Percentiles rank a stretch among this genome's conserved stretches.
Conservation (phyloP, 2,113 vertebrate species). For the Lepidothrix coronata region DNA sequence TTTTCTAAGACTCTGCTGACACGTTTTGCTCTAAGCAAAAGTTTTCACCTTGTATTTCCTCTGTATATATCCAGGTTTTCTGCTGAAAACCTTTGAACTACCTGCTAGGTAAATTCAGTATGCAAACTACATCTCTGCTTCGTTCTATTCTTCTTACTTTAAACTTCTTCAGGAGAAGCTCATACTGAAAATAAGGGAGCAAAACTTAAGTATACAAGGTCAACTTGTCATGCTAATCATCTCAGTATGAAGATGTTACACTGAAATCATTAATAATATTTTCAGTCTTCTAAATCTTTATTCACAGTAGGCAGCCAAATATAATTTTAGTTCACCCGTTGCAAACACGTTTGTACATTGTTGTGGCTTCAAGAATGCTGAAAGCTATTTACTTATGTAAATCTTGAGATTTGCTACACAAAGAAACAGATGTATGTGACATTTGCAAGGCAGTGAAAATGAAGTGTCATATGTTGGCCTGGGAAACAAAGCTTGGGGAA, state of each 20-base stretch:
- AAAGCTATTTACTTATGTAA: conserved; percentile 37
- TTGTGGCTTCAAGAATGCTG: neutral
- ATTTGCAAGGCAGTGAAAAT: conserved; percentile 3
- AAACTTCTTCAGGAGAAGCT: neutral
- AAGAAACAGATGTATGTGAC: neutral
- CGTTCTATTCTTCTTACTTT: neutral
- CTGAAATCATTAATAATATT: neutral
- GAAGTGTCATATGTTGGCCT: neutral
- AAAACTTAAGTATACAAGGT: neutral
- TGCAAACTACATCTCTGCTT: neutral
- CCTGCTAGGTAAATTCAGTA: neutral
- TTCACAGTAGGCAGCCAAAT: neutral
- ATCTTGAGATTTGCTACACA: conserved; percentile 25
- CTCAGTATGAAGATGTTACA: neutral
- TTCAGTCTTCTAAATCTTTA: neutral
- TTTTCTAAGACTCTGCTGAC: neutral
- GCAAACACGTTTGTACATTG: neutral
- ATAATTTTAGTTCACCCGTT: neutral
- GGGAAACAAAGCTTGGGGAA: neutral
- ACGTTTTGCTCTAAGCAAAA: neutral
- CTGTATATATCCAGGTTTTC: neutral
- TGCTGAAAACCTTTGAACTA: neutral
- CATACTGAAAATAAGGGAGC: neutral
- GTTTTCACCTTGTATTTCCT: neutral
- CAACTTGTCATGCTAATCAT: neutral